Conservation (phyloP, 2,113 vertebrate genomes). For the Centrocercus urophasianus region DNA sequence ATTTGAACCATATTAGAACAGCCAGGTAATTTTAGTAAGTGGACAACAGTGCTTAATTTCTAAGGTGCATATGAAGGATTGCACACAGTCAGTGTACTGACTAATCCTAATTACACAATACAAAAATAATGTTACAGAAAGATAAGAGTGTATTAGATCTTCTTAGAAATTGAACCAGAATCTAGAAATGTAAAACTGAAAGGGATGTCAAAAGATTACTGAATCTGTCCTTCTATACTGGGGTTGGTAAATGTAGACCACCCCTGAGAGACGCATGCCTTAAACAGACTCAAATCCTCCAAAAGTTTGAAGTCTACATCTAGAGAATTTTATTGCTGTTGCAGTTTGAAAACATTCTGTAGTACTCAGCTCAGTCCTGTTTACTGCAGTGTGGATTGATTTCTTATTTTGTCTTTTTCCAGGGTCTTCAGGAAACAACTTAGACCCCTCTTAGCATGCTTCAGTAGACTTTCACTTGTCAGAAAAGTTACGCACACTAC, state of each 20-base stretch:
- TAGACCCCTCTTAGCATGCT: neutral
- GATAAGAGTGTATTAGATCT: neutral
- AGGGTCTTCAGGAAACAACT: neutral
- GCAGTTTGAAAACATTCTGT: neutral
- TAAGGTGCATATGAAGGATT: neutral
- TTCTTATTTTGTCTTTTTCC: neutral
- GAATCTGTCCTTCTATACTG: neutral
- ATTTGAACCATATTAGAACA: neutral
- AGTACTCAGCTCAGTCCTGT: neutral
- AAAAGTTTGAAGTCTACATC: neutral
- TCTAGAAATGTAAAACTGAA: neutral
- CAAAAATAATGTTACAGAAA: neutral
- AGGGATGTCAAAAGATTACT: neutral
- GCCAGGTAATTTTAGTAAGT: neutral
- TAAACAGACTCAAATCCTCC: neutral
- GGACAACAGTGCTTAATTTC: neutral
- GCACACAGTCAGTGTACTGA: neutral
- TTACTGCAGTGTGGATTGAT: neutral
- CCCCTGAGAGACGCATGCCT: neutral
- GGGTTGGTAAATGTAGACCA: neutral
- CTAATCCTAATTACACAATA: neutral
- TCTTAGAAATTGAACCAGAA: neutral
- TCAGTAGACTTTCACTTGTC: neutral
- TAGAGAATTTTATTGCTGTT: neutral
- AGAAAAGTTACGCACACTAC: neutral